Evolutionary conservation across 1,140 invertebrate genomes (phyloP), one percentile per base, ranked within the genome.

Genomic region (Carposina sasakii): DNA sequence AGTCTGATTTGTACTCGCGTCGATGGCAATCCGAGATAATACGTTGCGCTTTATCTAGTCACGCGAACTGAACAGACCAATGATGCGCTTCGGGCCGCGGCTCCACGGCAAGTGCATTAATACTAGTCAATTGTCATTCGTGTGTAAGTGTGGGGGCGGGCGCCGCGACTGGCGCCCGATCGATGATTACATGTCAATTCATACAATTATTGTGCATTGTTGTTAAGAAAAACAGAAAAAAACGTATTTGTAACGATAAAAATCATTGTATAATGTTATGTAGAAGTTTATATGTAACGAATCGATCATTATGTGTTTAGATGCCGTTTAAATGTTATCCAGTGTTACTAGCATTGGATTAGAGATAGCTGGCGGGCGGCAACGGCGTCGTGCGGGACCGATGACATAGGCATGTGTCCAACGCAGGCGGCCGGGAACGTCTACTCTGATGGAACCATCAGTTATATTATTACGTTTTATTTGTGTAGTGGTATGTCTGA

Each of bases 61-160:
- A 81, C 67, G 70, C 54, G 72, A 68, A 74, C 69, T 76, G 74
- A 78, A 67, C 62, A 60, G 77, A 77, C 71, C 75, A 75, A 74
- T 70, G 63, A 70, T 69, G n/a, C 31, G 49, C 33, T 13, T 26
- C 20, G 8, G 26, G 42, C 23, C 42, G 42, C 48, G 37, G 28
- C 24, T 26, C 24, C 5, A 5, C 24, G 24, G 24, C 24, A 37
- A 34, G 46, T 42, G 60, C 57, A 63, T 26, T 26, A 26, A 26
- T 76, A 67, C 79, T 83, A 83, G 79, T 83, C 79, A 83, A 83
- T 83, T 83, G 76, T 81, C 75, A 64, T 70, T 76, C 68, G 77
- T 76, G 63, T 60, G 69, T 75, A 70, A 62, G 69, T 63, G 10
- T 9, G 15, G 6, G 19, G 33, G 10, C 15, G 10, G 15, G n/a